phyloP scores from a whole-genome alignment of 2,113 vertebrate genomes.

The Melierax canorus region DNA sequence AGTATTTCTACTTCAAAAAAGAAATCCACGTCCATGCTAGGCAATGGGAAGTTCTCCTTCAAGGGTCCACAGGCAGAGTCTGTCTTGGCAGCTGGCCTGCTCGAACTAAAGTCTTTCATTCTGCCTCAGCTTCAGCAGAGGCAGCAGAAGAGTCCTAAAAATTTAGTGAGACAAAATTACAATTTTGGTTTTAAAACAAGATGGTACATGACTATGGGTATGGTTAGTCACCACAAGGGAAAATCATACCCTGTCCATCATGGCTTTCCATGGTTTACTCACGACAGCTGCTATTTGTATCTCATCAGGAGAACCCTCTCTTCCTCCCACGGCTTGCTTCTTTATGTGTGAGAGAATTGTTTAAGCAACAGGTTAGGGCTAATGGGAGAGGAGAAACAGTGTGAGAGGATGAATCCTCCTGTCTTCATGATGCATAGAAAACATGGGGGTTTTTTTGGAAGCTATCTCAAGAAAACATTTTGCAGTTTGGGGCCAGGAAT shows the following conservation, averaged over 20 bases:
- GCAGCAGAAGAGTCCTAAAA: neutral
- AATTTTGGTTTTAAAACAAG: neutral
- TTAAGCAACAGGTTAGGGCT: neutral
- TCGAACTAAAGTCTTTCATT: neutral
- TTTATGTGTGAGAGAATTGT: neutral
- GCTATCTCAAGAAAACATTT: neutral
- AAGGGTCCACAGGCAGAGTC: neutral
- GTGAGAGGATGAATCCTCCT: neutral
- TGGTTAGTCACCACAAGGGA: neutral
- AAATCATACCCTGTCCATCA: neutral
- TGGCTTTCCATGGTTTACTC: neutral
- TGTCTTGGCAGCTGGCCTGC: neutral
- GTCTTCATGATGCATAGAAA: neutral
- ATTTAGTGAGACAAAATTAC: neutral
- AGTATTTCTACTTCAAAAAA: too few relatives aligned
- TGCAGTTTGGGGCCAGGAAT: neutral
- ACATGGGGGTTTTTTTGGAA: neutral
- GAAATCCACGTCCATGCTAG: neutral
- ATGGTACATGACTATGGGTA: neutral
- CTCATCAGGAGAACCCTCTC: neutral
- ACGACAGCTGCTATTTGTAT: neutral
- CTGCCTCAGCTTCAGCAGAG: neutral
- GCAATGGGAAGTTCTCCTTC: neutral
- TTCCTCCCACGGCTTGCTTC: neutral
- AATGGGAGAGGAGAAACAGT: neutral